Conservation (phyloP, 35 echinoderm and acorn worm species). For the Amphiura filiformis region DNA sequence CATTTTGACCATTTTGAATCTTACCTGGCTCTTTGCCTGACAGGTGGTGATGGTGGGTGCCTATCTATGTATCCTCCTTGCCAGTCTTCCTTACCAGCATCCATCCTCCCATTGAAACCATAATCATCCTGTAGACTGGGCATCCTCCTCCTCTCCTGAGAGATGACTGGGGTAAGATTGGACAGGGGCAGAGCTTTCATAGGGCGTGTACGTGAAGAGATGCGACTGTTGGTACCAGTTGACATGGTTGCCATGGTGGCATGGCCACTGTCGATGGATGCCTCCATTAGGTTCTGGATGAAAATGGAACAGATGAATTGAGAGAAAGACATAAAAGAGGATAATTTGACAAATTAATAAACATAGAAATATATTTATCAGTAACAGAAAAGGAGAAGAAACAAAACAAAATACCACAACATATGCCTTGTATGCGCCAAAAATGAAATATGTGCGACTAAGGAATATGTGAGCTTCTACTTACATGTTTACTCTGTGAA, state of each 20-base stretch:
- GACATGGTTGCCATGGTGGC: constrained; percentile 96
- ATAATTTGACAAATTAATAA: not conserved
- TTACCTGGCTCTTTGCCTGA: constrained; percentile 57
- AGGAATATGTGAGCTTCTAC: too few relatives aligned
- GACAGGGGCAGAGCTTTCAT: constrained; percentile 76
- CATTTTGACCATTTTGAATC: too few relatives aligned
- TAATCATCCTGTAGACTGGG: not conserved
- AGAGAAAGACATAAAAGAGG: not conserved
- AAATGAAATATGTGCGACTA: too few relatives aligned
- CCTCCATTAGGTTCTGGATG: constrained; percentile 47
- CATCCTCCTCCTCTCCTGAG: constrained; percentile 59
- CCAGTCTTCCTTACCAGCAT: not conserved
- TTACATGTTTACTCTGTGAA: too few relatives aligned
- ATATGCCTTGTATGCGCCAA: not conserved
- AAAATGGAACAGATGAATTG: not conserved
- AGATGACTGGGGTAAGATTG: constrained; percentile 69
- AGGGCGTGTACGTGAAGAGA: constrained; percentile 62
- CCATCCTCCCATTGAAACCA: too few relatives aligned
- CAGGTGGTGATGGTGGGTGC: constrained; percentile 88
- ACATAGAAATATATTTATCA: not conserved
- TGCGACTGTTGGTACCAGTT: constrained; percentile 40
- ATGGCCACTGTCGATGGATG: constrained; percentile 83
- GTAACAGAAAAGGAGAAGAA: not conserved
- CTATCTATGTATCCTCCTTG: constrained; percentile 65
- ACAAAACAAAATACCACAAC: not conserved